Evolutionary conservation across 2,888 invertebrate genomes (phyloP), one percentile per base, ranked within the genome.

Genomic region (Dolichopus griseipennis): DNA sequence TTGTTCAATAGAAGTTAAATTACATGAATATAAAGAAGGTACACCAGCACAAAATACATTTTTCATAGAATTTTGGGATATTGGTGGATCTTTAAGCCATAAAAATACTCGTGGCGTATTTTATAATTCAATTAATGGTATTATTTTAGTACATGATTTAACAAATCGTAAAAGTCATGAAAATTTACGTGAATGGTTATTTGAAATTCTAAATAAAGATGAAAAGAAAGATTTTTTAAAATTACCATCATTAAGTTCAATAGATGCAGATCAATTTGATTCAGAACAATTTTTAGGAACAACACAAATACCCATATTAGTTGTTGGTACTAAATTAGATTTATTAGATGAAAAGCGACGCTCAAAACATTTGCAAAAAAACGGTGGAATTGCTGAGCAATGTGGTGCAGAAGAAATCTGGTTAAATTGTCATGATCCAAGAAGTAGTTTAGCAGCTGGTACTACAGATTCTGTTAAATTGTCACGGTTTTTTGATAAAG

Each of bases 41-140:
- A 96, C 95, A 0, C 91, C 93, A 22, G 88, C 90, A 70, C 96
- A 97, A 78, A 90, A 90, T 75, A 90, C 92, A 7, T 96, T 90
- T 79, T 97, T 96, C 79, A 86, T 98, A 33, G 98, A 99, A 83
- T 84, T 98, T 43, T 99, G 97, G 92, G 99, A 99, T 79, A 88
- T 99, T 67, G 98, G 98, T 7, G 98, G 98, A 1, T 96, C 95
- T 72, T 88, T 92, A 72, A 92, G 90, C 75, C 98, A 99, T 79
- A 87, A 92, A 77, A 96, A 94, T 79, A 91, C 95, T n/a, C 85
- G 97, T 76, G 87, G 90, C 71, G 93, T 97, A 1, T 98, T 98
- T 82, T 97, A 97, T 81, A 90, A 92, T 76, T 91, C 93, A 41
- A 91, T 93, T 69, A 92, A 97, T 84, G 99, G 97, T 85, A 90